phyloP scores from a whole-genome alignment of 2,888 invertebrate genomes.

The Trilocha varians region DNA sequence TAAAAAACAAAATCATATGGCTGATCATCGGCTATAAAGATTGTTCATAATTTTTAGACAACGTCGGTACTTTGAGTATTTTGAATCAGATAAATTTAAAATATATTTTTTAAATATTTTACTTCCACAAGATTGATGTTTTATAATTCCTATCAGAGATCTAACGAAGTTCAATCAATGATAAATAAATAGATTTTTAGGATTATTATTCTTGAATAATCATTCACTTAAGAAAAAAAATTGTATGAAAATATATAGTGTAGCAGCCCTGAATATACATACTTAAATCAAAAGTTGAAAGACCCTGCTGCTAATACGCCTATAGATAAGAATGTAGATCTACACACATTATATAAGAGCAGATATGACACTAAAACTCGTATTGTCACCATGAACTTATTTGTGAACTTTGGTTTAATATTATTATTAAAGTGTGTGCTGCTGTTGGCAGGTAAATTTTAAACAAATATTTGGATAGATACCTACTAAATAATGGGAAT shows the following conservation, averaged over 20 bases:
- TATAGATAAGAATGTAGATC: conserved; percentile 1
- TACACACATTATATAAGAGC: conserved; percentile 2
- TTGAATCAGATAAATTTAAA: too few relatives aligned
- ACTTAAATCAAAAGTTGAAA: neutral
- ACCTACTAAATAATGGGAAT: too few relatives aligned
- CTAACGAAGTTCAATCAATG: too few relatives aligned
- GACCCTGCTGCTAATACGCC: neutral
- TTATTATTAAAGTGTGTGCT: conserved; percentile 18
- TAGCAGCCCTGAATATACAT: too few relatives aligned
- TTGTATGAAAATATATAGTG: neutral
- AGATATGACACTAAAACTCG: conserved; percentile 4
- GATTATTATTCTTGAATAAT: too few relatives aligned
- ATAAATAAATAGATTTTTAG: neutral
- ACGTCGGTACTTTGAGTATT: too few relatives aligned
- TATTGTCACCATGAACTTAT: conserved; percentile 29
- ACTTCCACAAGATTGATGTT: too few relatives aligned
- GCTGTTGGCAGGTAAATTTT: conserved; percentile 16
- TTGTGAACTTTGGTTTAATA: conserved; percentile 17
- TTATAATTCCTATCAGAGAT: too few relatives aligned
- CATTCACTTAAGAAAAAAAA: neutral
- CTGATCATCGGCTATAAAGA: too few relatives aligned
- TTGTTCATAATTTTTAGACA: too few relatives aligned
- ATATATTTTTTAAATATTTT: too few relatives aligned
- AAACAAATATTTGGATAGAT: neutral
- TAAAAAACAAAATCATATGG: too few relatives aligned